Percentiles rank a stretch among this genome's conserved stretches.
phyloP scores from a whole-genome alignment of 2,888 invertebrate genomes.

The Lycia hirtaria region DNA sequence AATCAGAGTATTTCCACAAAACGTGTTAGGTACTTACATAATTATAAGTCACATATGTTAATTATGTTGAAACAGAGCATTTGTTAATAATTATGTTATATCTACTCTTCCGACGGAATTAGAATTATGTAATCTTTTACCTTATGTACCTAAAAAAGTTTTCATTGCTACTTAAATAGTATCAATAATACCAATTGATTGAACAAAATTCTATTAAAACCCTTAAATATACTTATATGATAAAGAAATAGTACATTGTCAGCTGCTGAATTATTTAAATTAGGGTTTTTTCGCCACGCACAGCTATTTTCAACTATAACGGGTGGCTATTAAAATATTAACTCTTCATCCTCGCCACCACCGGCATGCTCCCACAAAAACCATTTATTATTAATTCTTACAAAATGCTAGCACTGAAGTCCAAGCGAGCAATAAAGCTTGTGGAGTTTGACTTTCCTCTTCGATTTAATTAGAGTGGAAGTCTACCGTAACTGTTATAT shows the following conservation, averaged over 20 bases:
- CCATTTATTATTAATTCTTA: slow-evolving; percentile 49
- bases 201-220: neutral
- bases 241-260: neutral
- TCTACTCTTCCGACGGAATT: no score
- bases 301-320: slow-evolving; percentile 23
- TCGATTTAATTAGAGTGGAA: slow-evolving; percentile 68
- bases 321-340: slow-evolving; percentile 34
- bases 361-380: slow-evolving; percentile 49
- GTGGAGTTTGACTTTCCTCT: slow-evolving; percentile 59
- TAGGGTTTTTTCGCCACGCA: slow-evolving; percentile 5
- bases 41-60: no score
- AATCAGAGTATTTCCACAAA: no score
- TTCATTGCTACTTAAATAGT: no score
- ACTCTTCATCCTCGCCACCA: slow-evolving; percentile 35
- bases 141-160: no score
- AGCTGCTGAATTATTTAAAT: neutral
- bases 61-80: no score
- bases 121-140: no score
- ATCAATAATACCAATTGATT: no score
- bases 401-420: slow-evolving; percentile 43
- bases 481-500: slow-evolving; percentile 58
- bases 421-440: slow-evolving; percentile 55
- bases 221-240: neutral
- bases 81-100: no score
- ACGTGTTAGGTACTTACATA: no score